Evolutionary conservation across 2,888 invertebrate species (phyloP).

Genomic region (Lasius fuliginosus): DNA sequence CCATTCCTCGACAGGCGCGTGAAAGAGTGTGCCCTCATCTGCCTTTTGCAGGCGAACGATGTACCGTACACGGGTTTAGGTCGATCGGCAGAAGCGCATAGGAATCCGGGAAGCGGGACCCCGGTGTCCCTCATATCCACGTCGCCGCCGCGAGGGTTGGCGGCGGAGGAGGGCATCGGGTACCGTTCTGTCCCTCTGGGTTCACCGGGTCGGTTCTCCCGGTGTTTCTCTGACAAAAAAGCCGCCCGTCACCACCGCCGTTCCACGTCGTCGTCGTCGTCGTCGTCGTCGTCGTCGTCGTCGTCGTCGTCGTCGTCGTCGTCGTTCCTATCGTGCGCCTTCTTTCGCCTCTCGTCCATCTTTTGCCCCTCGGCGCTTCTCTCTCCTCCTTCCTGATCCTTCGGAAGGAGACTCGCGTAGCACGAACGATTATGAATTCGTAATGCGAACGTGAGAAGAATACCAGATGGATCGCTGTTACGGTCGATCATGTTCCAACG

Average conservation of each 20-base stretch:
- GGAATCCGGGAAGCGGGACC: conserved; percentile 61
- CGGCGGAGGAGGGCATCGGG: conserved; percentile 74
- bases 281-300: conserved; percentile 24
- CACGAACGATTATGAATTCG: conserved; percentile 55
- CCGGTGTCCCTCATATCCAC: conserved; percentile 47
- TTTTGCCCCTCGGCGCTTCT: conserved; percentile 37
- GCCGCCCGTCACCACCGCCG: conserved; percentile 49
- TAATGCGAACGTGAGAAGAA: conserved; percentile 53
- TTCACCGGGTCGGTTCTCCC: conserved; percentile 77
- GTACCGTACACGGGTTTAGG: conserved; percentile 60
- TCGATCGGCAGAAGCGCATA: conserved; percentile 60
- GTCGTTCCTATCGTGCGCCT: neutral
- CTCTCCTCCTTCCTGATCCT: conserved; percentile 25
- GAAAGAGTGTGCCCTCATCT: conserved; percentile 4
- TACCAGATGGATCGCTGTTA: conserved; percentile 19
- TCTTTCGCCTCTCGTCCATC: conserved; percentile 1
- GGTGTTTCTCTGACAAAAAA: conserved; percentile 65
- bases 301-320: conserved; percentile 31
- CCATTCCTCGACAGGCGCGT: neutral
- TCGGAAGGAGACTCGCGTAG: conserved; percentile 45
- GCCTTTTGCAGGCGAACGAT: conserved; percentile 36
- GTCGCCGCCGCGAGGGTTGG: conserved; percentile 40
- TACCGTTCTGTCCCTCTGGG: conserved; percentile 77
- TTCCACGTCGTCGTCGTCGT: conserved; percentile 14
- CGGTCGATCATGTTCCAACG: conserved; percentile 1